Conservation (phyloP, 1,140 invertebrate species). For the Teleopsis dalmanni region DNA sequence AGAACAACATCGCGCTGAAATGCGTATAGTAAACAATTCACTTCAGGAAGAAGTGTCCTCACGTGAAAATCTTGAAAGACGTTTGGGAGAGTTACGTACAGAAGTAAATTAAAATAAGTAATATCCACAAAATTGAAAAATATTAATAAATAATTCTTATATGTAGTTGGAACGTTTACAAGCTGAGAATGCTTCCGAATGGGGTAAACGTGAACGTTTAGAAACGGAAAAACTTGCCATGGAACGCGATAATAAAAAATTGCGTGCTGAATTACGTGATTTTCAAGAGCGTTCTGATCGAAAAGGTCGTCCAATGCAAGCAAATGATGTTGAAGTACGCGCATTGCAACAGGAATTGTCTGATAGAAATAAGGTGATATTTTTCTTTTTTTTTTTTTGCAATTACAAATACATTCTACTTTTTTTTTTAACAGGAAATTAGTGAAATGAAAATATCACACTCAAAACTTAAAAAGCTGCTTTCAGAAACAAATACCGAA, state of each 20-base stretch:
- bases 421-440: slow-evolving; percentile 52
- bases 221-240: slow-evolving; percentile 83
- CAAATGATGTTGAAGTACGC: slow-evolving; percentile 59
- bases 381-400: slow-evolving; percentile 1
- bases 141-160: neutral
- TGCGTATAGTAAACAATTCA: slow-evolving; percentile 47
- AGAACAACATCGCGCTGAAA: slow-evolving; percentile 62
- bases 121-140: neutral
- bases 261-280: slow-evolving; percentile 74
- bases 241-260: slow-evolving; percentile 83
- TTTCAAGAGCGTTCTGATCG: slow-evolving; percentile 65
- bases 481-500: slow-evolving; percentile 72
- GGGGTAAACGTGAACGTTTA: slow-evolving; percentile 81
- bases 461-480: slow-evolving; percentile 68
- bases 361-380: slow-evolving; percentile 62
- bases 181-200: slow-evolving; percentile 86
- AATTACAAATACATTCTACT: neutral
- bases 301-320: slow-evolving; percentile 53
- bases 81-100: slow-evolving; percentile 60
- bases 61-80: slow-evolving; percentile 62
- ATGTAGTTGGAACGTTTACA: slow-evolving; percentile 70
- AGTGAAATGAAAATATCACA: slow-evolving; percentile 67
- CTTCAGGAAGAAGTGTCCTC: slow-evolving; percentile 60
- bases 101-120: slow-evolving; percentile 48
- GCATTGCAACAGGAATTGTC: slow-evolving; percentile 65